Evolutionary conservation across 2,113 vertebrate species (phyloP).

Genomic region (Corythornis cristatus): DNA sequence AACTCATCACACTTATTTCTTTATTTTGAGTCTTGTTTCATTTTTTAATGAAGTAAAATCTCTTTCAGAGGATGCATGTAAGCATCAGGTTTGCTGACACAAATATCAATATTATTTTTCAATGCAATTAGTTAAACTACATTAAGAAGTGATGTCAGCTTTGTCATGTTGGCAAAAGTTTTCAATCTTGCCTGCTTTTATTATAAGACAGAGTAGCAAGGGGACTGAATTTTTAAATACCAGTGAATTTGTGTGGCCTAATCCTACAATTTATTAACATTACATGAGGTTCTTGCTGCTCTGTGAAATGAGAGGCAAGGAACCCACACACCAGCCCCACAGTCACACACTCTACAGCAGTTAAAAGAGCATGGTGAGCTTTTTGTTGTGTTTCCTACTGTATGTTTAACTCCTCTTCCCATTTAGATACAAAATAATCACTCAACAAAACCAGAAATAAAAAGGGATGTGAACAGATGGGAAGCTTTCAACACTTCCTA

Average conservation of each 20-base stretch:
- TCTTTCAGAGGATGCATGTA: slow-evolving; percentile 45
- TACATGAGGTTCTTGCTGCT: not conserved
- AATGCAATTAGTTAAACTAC: slow-evolving; percentile 43
- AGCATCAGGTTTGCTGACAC: slow-evolving; percentile 11
- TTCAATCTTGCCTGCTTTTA: not conserved
- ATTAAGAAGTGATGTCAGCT: slow-evolving; percentile 22
- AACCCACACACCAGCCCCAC: not conserved
- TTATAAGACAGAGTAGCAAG: not conserved
- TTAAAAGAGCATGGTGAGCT: not conserved
- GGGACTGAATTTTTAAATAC: not conserved
- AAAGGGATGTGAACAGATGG: not conserved
- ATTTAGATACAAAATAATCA: not conserved
- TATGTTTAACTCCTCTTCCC: not conserved
- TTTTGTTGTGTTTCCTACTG: not conserved
- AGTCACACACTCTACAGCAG: not conserved
- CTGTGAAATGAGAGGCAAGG: not conserved
- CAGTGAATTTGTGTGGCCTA: not conserved
- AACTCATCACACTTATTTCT: not conserved
- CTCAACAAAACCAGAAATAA: not conserved
- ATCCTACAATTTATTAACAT: not conserved
- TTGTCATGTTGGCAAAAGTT: not conserved
- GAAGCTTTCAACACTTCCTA: not conserved
- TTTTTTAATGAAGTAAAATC: slow-evolving; percentile 31
- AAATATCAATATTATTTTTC: slow-evolving; percentile 48
- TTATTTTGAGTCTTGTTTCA: not conserved